Percentiles rank a stretch among this genome's conserved stretches.
These are phyloP conservation scores for Pseudocheirus occidentalis DNA, from an alignment of 2,797 vertebrate species.

Conservation along the genomic window DNA sequence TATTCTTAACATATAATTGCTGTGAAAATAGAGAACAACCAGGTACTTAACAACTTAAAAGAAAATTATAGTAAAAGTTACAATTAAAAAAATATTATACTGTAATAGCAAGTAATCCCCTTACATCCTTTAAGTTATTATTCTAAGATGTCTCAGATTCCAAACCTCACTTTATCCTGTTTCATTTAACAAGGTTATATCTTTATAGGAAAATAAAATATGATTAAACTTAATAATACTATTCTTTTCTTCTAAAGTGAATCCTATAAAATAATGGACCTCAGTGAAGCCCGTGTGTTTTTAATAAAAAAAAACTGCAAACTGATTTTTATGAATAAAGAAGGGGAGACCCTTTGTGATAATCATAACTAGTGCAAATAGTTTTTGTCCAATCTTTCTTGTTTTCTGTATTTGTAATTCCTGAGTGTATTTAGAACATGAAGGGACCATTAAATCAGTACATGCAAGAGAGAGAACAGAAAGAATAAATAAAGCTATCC, in stretches of 20 bases:
- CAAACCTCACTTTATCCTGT: background rate
- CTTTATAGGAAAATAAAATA: slow-evolving; percentile 41
- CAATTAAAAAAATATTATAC: slow-evolving; percentile 45
- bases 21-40: slow-evolving; percentile 60
- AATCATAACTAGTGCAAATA: slow-evolving; percentile 45
- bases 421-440: slow-evolving; percentile 26
- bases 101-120: slow-evolving; percentile 32
- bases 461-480: background rate
- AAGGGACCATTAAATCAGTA: slow-evolving; percentile 7
- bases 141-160: background rate
- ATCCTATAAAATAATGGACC: background rate
- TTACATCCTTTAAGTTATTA: slow-evolving; percentile 45
- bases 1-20: slow-evolving; percentile 34
- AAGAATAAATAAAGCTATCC: slow-evolving; percentile 18
- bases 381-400: slow-evolving; percentile 45
- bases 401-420: slow-evolving; percentile 33
- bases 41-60: slow-evolving; percentile 37
- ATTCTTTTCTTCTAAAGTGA: slow-evolving; percentile 35
- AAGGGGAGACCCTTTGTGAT: background rate
- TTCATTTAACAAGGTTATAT: background rate
- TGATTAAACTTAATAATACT: background rate
- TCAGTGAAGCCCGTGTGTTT: background rate
- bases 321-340: slow-evolving; percentile 42
- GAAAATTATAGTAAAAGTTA: slow-evolving; percentile 67
- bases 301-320: slow-evolving; percentile 19